Percentiles rank a stretch among this genome's conserved stretches.
Conservation (phyloP, 1,140 invertebrate genomes). For the Lepidurus arcticus region DNA sequence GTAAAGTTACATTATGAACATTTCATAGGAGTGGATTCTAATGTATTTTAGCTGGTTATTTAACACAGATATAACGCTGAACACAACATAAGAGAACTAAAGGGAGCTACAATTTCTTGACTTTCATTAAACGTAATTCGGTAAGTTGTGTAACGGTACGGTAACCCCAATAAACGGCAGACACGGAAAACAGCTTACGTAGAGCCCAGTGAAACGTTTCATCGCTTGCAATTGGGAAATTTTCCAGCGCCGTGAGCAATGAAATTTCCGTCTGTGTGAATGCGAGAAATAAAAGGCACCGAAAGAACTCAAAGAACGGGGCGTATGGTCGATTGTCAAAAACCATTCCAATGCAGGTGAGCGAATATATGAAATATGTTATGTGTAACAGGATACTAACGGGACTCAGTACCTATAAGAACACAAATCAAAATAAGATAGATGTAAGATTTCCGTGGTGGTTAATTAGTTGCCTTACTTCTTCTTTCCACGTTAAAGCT, state of each 20-base stretch:
- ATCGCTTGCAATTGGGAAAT: not conserved
- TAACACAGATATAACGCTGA: no score
- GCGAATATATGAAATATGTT: slow-evolving; percentile 57
- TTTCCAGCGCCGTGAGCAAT: not conserved
- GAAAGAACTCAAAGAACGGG: slow-evolving; percentile 50
- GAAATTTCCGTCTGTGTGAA: slow-evolving; percentile 11
- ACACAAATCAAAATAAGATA: not conserved
- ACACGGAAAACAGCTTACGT: not conserved
- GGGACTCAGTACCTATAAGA: not conserved
- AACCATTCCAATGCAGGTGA: slow-evolving; percentile 63
- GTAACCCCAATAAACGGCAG: not conserved
- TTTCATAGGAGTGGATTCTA: no score
- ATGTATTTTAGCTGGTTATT: no score
- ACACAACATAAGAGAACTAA: no score
- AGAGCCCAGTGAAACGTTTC: not conserved
- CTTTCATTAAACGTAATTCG: not conserved
- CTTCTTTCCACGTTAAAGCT: not conserved
- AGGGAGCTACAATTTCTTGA: not conserved
- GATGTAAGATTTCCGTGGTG: not conserved
- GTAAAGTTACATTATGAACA: no score
- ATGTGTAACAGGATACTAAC: slow-evolving; percentile 40
- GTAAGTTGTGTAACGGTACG: not conserved
- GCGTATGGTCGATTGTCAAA: slow-evolving; percentile 56
- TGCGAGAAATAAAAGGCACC: slow-evolving; percentile 49
- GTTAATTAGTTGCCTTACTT: not conserved